Evolutionary conservation across 1,140 invertebrate genomes (phyloP), one percentile per base, ranked within the genome.

Genomic region (Adoxophyes honmai): DNA sequence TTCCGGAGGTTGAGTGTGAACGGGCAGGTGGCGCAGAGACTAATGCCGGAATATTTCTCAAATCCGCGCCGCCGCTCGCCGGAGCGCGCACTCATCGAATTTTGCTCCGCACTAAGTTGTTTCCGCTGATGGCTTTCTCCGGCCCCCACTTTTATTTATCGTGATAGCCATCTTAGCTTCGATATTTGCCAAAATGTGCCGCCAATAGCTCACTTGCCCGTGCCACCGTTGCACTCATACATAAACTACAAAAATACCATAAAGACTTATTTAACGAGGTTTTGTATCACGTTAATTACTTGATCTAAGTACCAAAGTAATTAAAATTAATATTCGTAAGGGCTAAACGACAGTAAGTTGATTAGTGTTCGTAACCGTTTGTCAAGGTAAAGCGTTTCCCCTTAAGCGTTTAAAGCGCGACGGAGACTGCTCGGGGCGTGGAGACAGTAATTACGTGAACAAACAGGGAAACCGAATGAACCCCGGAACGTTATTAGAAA

Each of bases 391-490:
- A 61, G 55, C 51, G 55, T 60, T 59, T 66, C 61, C 60, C 68
- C 56, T 66, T 63, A 68, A 70, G 55, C 61, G 57, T 64, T 66
- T 66, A 62, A 67, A 66, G 57, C 60, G 65, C 57, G 64, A 59
- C 58, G 48, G 34, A 57, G 39, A 55, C 38, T 21, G 55, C 60
- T 38, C 56, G 42, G 44, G 57, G 51, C 64, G 62, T 63, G 73
- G 64, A 61, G 62, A 60, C 66, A 64, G 69, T 77, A 80, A 84
- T 84, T 81, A 84, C 61, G 68, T 72, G 64, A 78, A 80, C 76
- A 81, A 78, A 82, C 69, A 78, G 71, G 64, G 69, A 70, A 60
- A 66, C 69, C 65, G 62, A 72, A 78, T 73, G 75, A 73, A 64
- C 62, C 66, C 67, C 73, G 67, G 74, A 68, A 77, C 77, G 51